Evolutionary conservation across 1,140 invertebrate genomes (phyloP), one percentile per base, ranked within the genome.

Genomic region (Dermatophagoides farinae): DNA sequence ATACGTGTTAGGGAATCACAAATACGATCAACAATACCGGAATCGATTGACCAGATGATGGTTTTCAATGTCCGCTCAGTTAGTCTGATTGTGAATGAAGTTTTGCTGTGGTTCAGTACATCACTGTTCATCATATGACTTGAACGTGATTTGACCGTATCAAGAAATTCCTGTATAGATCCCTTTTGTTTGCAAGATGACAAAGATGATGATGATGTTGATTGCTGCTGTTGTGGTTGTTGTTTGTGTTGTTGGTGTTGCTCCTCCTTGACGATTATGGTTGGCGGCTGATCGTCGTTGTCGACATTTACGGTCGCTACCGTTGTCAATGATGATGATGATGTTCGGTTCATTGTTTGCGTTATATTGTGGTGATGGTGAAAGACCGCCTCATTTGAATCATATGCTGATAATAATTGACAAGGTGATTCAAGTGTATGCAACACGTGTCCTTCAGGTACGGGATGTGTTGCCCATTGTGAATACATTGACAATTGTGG

Each of bases 401-500:
- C 61, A 58, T 67, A 67, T 14, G 64, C 50, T 1, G 54, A 49
- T 22, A 67, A 59, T 44, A 65, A 60, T 44, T 66, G 37, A 14
- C 49, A 43, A 22, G 67, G 66, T 14, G 61, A 18, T 23, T 20
- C 59, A 37, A 64, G 39, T 51, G 62, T 62, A 20, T 61, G 47
- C 46, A 62, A 65, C 39, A 66, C 52, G 53, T 60, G 62, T 40
- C 67, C 63, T 22, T 64, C 55, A 8, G 64, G 43, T 53, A 67
- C 65, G 20, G 68, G 64, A 22, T 70, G 64, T 63, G 77, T 72
- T 73, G 87, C 83, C 92, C 92, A 97, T 70, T 96, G 92, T 11
- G 88, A 93, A 68, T 97, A 97, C 91, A 97, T 97, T 16, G 90
- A 95, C 43, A 96, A 73, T 66, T 84, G 87, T 64, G 86, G 82